phyloP scores from a whole-genome alignment of 2,797 vertebrate genomes.

The Gymnothorax javanicus region DNA sequence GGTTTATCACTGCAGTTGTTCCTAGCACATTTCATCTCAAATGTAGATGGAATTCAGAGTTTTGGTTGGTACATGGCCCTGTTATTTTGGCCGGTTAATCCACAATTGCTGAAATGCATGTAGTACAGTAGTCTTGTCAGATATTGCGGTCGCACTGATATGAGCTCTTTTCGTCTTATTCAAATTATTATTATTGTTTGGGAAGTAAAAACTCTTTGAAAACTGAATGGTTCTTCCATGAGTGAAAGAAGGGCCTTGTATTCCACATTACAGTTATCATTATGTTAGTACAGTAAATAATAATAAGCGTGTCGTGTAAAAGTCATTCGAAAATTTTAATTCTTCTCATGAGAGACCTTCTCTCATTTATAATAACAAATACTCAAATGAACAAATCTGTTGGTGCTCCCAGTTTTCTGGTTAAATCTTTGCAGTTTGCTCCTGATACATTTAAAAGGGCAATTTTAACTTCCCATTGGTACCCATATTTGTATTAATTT shows the following conservation, averaged over 20 bases:
- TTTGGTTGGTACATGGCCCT: background rate
- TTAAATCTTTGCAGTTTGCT: constrained; percentile 21
- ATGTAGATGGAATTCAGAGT: background rate
- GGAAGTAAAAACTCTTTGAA: background rate
- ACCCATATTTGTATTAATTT: background rate
- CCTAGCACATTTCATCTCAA: background rate
- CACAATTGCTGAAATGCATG: background rate
- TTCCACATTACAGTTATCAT: too few relatives aligned
- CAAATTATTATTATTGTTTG: background rate
- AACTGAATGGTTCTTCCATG: background rate
- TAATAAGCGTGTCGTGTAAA: background rate
- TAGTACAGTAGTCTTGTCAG: constrained; percentile 2
- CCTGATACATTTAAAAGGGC: constrained; percentile 44
- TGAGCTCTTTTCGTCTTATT: constrained; percentile 45
- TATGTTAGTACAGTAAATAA: too few relatives aligned
- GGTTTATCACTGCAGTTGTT: background rate
- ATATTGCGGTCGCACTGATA: constrained; percentile 30
- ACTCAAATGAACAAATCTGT: background rate
- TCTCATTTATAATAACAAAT: background rate
- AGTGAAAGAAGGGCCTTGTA: too few relatives aligned
- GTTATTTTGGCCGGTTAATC: background rate
- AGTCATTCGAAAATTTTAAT: background rate
- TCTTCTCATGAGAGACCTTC: background rate
- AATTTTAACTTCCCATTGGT: constrained; percentile 22
- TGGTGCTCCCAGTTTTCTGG: background rate